Percentiles rank a stretch among this genome's conserved stretches.
These are phyloP conservation scores for Onychomys torridus DNA, from an alignment of 2,797 vertebrate genomes.

Conservation along the genomic window DNA sequence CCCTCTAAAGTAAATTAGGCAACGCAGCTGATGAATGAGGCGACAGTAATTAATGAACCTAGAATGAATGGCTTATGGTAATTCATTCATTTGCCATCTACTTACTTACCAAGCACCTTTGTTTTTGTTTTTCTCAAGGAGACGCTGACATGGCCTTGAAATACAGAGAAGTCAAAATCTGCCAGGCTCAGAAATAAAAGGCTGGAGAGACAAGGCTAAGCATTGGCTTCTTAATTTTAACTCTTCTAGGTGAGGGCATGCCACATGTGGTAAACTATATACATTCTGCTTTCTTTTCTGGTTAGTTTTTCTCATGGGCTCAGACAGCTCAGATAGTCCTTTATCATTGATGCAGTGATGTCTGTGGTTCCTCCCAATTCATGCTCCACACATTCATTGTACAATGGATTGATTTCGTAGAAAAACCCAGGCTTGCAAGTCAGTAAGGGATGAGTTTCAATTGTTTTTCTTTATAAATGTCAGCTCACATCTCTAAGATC, in stretches of 20 bases:
- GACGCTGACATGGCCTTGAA: constrained; percentile 16
- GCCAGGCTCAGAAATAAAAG: background rate
- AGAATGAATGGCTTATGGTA: constrained; percentile 57
- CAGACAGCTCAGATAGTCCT: background rate
- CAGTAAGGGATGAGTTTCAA: background rate
- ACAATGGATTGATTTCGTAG: background rate
- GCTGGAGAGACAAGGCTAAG: constrained; percentile 1
- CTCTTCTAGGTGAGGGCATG: background rate
- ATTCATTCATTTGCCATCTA: constrained; percentile 56
- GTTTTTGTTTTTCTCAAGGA: constrained; percentile 65
- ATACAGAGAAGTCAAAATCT: constrained; percentile 21
- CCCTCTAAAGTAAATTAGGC: constrained; percentile 61
- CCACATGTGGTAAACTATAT: background rate
- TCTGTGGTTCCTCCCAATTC: background rate
- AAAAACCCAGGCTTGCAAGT: background rate
- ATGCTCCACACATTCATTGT: background rate
- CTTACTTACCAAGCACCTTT: constrained; percentile 47
- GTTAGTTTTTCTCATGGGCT: background rate
- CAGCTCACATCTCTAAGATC: background rate
- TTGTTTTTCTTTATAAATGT: background rate
- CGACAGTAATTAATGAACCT: constrained; percentile 33
- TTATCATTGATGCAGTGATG: background rate
- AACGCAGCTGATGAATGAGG: constrained; percentile 54
- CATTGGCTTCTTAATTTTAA: background rate
- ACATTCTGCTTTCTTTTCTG: background rate